These are phyloP conservation scores for Adineta ricciae DNA, from an alignment of 2,888 invertebrate genomes.

Conservation along the genomic window DNA sequence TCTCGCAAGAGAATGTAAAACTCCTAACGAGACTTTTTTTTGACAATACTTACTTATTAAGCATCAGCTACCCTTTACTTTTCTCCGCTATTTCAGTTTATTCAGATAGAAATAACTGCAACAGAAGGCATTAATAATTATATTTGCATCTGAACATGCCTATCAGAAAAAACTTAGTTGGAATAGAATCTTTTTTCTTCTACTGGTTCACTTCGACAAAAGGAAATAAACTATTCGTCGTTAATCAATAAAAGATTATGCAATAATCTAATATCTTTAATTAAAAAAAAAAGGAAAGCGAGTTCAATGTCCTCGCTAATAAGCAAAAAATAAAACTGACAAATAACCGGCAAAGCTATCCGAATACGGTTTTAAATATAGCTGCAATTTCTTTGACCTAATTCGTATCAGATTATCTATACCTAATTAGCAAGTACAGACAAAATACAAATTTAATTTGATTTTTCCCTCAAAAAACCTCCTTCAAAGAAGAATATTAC, in stretches of 20 bases:
- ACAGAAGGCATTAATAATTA: not conserved
- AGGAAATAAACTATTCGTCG: not conserved
- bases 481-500: not conserved
- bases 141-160: too few relatives aligned
- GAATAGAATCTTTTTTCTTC: not conserved
- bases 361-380: not conserved
- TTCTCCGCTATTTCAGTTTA: not conserved
- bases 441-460: too few relatives aligned
- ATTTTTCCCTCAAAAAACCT: too few relatives aligned
- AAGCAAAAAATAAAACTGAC: not conserved
- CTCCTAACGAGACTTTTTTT: not conserved
- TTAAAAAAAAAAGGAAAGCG: not conserved
- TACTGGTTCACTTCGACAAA: not conserved
- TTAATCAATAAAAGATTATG: not conserved
- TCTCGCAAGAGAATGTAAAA: not conserved
- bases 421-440: too few relatives aligned
- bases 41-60: not conserved
- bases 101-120: not conserved
- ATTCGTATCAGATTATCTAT: not conserved
- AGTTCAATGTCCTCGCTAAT: not conserved
- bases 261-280: not conserved
- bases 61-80: too few relatives aligned
- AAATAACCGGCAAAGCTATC: not conserved
- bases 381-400: not conserved
- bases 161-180: not conserved